Conservation (phyloP, 2,797 vertebrate genomes). For the Aratinga solstitialis region DNA sequence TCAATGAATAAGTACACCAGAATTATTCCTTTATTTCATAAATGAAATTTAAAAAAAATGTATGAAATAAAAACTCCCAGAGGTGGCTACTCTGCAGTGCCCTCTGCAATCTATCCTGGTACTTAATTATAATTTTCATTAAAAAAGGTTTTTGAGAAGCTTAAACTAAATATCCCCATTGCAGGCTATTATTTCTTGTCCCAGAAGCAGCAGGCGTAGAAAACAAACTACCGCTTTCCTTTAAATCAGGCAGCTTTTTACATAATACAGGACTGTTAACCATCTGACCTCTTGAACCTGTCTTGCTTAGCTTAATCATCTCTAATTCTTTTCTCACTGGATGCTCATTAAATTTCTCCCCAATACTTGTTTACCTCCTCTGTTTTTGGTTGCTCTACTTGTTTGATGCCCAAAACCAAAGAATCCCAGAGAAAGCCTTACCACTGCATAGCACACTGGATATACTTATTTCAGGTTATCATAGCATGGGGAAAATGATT, state of each 20-base stretch:
- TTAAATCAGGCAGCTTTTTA: not conserved
- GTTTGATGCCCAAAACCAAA: not conserved
- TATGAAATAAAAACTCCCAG: not conserved
- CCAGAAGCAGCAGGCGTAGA: not conserved
- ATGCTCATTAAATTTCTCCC: not conserved
- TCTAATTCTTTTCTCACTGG: not conserved
- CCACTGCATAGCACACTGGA: not conserved
- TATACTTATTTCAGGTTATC: not conserved
- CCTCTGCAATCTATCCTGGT: not conserved
- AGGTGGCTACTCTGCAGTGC: not conserved
- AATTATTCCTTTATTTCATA: not conserved
- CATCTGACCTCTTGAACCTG: not conserved
- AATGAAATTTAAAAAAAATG: too few relatives aligned
- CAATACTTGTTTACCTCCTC: not conserved
- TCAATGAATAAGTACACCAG: not conserved
- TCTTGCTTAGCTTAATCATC: not conserved
- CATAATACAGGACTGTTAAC: not conserved
- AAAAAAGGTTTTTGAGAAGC: not conserved
- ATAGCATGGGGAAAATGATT: not conserved
- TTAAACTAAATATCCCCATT: not conserved
- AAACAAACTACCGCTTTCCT: not conserved
- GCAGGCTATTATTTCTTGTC: not conserved
- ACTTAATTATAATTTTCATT: not conserved
- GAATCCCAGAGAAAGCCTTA: not conserved
- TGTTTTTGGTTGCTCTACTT: not conserved